Percentiles rank a stretch among this genome's conserved stretches.
These are phyloP conservation scores for Brachypalpus laphriformis DNA, from an alignment of 2,888 invertebrate species.

Conservation along the genomic window DNA sequence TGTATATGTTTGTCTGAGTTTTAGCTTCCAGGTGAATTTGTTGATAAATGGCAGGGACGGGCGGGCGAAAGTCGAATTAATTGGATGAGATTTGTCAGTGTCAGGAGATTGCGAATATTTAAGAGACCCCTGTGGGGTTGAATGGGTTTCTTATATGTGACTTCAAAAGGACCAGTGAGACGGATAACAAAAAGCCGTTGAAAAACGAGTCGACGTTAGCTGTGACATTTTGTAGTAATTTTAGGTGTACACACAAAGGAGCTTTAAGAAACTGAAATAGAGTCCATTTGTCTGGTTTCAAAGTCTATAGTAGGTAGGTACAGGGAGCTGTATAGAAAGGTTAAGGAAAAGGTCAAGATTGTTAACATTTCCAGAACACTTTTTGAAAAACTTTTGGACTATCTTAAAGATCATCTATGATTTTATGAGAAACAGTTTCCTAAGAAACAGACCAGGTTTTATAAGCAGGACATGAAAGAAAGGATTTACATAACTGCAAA, in stretches of 20 bases:
- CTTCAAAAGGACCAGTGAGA: neutral
- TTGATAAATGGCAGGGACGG: conserved; percentile 57
- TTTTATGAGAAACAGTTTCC: too few relatives aligned
- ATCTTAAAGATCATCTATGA: too few relatives aligned
- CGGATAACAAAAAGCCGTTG: conserved; percentile 17
- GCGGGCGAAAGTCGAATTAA: conserved; percentile 58
- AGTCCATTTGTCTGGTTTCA: neutral
- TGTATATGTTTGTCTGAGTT: conserved; percentile 34
- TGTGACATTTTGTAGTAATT: conserved; percentile 1
- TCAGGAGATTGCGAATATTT: conserved; percentile 66
- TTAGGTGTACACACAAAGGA: neutral
- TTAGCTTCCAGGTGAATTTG: conserved; percentile 60
- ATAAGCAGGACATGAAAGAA: too few relatives aligned
- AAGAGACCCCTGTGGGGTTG: conserved; percentile 38
- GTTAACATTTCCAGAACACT: neutral
- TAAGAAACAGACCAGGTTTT: too few relatives aligned
- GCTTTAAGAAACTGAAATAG: neutral
- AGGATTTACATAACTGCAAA: too few relatives aligned
- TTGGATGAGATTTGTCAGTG: conserved; percentile 67
- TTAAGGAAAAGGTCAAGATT: neutral
- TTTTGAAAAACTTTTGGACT: too few relatives aligned
- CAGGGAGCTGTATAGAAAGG: neutral
- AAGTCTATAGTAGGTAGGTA: neutral
- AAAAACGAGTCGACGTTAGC: conserved; percentile 2
- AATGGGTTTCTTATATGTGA: neutral